phyloP scores from a whole-genome alignment of 2,113 vertebrate genomes.

The Labrus mixtus region DNA sequence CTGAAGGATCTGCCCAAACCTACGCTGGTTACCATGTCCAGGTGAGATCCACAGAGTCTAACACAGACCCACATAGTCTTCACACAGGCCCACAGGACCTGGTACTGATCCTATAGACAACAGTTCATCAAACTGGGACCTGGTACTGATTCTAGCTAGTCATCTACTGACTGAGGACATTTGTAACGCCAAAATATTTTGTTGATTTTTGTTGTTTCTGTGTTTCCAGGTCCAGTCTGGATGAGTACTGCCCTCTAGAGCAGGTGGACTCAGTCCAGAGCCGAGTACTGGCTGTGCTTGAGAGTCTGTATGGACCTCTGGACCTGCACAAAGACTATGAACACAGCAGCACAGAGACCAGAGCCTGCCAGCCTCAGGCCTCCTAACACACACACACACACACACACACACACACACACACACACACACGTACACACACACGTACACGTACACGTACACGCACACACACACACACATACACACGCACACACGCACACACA shows the following conservation, averaged over 20 bases:
- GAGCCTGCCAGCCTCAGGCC: slow-evolving; percentile 23
- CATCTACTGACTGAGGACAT: too few relatives aligned
- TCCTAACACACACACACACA: slow-evolving; percentile 30
- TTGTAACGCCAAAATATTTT: too few relatives aligned
- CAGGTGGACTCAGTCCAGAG: slow-evolving; percentile 93
- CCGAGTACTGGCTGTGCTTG: slow-evolving; percentile 84
- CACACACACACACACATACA: too few relatives aligned
- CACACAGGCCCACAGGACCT: too few relatives aligned
- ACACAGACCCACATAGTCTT: too few relatives aligned
- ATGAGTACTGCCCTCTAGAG: slow-evolving; percentile 96
- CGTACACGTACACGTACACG: too few relatives aligned
- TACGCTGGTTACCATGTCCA: slow-evolving; percentile 92
- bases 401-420: not conserved
- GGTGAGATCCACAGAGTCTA: slow-evolving; percentile 74
- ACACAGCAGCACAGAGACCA: slow-evolving; percentile 18
- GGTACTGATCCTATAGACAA: too few relatives aligned
- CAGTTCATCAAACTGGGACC: too few relatives aligned
- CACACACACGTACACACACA: not conserved
- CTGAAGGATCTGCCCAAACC: slow-evolving; percentile 89
- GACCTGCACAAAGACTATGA: slow-evolving; percentile 90
- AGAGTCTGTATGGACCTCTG: slow-evolving; percentile 85
- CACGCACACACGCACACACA: too few relatives aligned
- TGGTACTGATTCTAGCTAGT: too few relatives aligned
- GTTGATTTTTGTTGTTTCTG: not conserved
- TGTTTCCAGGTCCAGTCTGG: slow-evolving; percentile 90